Evolutionary conservation across 2,888 invertebrate genomes (phyloP).

Genomic region (Acleris emargana): DNA sequence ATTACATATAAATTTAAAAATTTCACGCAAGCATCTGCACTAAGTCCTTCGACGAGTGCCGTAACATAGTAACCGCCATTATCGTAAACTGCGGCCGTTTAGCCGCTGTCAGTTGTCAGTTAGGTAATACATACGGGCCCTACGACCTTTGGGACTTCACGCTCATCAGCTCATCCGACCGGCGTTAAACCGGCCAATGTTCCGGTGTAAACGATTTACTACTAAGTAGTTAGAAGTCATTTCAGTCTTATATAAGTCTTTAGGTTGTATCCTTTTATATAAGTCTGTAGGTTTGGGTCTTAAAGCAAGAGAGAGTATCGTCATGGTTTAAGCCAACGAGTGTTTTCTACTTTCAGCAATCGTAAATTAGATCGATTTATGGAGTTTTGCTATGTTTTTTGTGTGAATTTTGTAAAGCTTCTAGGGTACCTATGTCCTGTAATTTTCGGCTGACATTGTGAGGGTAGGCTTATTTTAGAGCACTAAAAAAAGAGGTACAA

Average conservation of each 20-base stretch:
- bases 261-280: no score
- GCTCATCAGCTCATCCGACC: constrained; percentile 69
- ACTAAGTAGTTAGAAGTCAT: background rate
- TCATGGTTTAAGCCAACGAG: no score
- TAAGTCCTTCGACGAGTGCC: constrained; percentile 11
- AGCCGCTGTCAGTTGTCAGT: constrained; percentile 22
- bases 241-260: no score
- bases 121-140: constrained; percentile 43
- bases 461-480: no score
- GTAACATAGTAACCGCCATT: constrained; percentile 18
- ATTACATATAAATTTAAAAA: background rate
- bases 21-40: background rate
- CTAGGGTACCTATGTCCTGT: no score
- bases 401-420: no score
- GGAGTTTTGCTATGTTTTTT: no score
- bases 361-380: no score
- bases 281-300: background rate
- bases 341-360: no score
- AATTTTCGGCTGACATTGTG: no score
- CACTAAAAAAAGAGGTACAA: no score
- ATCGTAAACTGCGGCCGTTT: constrained; percentile 24
- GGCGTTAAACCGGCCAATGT: constrained; percentile 68
- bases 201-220: constrained; percentile 42
- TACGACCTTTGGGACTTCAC: constrained; percentile 57
- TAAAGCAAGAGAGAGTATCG: no score